These are phyloP conservation scores for Chiloscyllium plagiosum DNA, from an alignment of 2,113 vertebrate genomes.

Conservation along the genomic window DNA sequence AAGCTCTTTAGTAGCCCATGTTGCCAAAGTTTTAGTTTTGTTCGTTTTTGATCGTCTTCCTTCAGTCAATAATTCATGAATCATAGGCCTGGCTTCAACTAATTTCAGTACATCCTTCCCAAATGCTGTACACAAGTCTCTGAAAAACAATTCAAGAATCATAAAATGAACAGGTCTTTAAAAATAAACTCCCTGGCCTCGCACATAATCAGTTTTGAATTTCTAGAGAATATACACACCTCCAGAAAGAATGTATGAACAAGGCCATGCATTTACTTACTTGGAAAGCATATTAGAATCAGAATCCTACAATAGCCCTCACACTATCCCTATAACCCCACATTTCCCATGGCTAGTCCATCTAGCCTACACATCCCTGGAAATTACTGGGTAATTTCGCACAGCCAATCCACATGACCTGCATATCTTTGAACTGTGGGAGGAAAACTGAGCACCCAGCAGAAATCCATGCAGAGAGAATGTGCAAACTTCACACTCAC, in stretches of 20 bases:
- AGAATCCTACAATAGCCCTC: too few relatives aligned
- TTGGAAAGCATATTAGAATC: not conserved
- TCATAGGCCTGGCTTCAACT: slow-evolving; percentile 89
- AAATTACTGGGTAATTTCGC: too few relatives aligned
- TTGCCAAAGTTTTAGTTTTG: slow-evolving; percentile 94
- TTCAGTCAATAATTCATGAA: slow-evolving; percentile 92
- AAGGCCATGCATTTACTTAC: not conserved
- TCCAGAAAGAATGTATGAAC: not conserved
- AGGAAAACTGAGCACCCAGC: too few relatives aligned
- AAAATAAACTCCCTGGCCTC: not conserved
- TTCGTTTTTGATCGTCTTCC: slow-evolving; percentile 89
- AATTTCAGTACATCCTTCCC: slow-evolving; percentile 95
- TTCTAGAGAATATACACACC: not conserved
- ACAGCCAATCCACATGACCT: too few relatives aligned
- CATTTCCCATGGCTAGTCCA: too few relatives aligned
- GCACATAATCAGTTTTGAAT: not conserved
- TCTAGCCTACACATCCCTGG: too few relatives aligned
- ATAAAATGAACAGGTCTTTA: not conserved
- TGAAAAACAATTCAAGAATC: slow-evolving; percentile 43
- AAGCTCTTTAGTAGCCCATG: slow-evolving; percentile 97
- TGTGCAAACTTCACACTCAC: too few relatives aligned
- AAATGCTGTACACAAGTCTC: slow-evolving; percentile 91
- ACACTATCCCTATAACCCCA: too few relatives aligned
- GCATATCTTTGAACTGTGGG: too few relatives aligned
- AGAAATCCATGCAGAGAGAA: too few relatives aligned